These are phyloP conservation scores for Lagocephalus sceleratus DNA, from an alignment of 2,797 vertebrate genomes.

Conservation along the genomic window DNA sequence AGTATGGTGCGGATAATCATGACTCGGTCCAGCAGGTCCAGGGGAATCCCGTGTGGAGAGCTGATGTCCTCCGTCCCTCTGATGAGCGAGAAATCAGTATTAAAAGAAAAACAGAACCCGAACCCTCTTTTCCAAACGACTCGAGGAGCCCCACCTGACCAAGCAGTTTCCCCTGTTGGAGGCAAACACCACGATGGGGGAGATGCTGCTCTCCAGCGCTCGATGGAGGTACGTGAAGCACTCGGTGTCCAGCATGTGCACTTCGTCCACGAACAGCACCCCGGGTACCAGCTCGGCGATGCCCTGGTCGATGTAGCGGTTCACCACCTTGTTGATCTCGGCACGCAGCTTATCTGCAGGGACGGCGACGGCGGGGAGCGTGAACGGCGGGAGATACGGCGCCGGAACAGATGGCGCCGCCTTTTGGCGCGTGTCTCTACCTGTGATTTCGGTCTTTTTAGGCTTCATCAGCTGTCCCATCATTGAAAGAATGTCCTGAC, in stretches of 20 bases:
- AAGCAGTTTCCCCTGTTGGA: slow-evolving; percentile 97
- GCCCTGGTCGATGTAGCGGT: slow-evolving; percentile 98
- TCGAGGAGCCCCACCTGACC: slow-evolving; percentile 77
- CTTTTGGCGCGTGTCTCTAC: slow-evolving; percentile 55
- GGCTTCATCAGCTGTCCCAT: slow-evolving; percentile 99
- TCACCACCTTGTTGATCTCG: slow-evolving; percentile 99
- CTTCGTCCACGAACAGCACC: slow-evolving; percentile 95
- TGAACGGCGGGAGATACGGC: neutral
- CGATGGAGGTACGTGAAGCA: slow-evolving; percentile 98
- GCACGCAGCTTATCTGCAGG: slow-evolving; percentile 88
- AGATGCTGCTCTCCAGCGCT: slow-evolving; percentile 92
- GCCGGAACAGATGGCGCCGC: neutral
- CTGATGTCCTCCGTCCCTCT: slow-evolving; percentile 94
- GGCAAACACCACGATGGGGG: slow-evolving; percentile 97
- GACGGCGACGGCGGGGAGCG: neutral
- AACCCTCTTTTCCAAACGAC: neutral
- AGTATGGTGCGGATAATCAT: slow-evolving; percentile 98
- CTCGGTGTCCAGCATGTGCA: slow-evolving; percentile 98
- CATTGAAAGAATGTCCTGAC: slow-evolving; percentile 98
- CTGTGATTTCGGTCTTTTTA: slow-evolving; percentile 99
- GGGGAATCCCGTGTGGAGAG: slow-evolving; percentile 94
- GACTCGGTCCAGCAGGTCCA: slow-evolving; percentile 92
- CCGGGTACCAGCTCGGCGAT: slow-evolving; percentile 96
- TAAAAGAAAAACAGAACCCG: neutral
- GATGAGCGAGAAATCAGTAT: slow-evolving; percentile 11